Evolutionary conservation across 2,888 invertebrate species (phyloP).

Genomic region (Lepidochitona cinerea): DNA sequence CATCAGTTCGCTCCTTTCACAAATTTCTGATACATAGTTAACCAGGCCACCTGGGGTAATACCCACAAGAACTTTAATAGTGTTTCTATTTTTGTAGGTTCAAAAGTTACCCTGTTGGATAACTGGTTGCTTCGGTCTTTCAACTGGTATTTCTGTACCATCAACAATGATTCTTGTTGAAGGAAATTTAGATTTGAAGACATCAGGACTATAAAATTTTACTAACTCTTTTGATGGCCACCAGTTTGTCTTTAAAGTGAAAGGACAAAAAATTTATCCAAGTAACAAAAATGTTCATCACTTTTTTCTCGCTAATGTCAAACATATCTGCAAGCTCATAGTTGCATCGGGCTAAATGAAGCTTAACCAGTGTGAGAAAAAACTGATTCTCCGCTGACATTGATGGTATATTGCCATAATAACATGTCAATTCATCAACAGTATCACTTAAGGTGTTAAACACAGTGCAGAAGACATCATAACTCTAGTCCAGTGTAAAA

Average conservation of each 20-base stretch:
- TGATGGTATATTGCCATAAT: not conserved
- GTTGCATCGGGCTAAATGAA: not conserved
- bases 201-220: too few species aligned
- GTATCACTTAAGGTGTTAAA: not conserved
- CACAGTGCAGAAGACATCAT: not conserved
- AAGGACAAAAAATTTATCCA: not conserved
- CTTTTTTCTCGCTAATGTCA: not conserved
- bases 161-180: not conserved
- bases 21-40: slow-evolving; percentile 23
- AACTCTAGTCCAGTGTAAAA: not conserved
- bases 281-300: not conserved
- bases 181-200: not conserved
- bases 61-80: slow-evolving; percentile 31
- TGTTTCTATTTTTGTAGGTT: slow-evolving; percentile 22
- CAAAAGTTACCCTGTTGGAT: not conserved
- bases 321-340: not conserved
- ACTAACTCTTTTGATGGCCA: too few species aligned
- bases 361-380: not conserved
- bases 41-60: slow-evolving; percentile 34
- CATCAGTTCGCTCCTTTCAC: slow-evolving; percentile 25
- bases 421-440: not conserved
- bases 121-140: not conserved
- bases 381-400: not conserved
- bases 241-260: not conserved
- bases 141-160: not conserved